Evolutionary conservation across 1,140 invertebrate genomes (phyloP), one percentile per base, ranked within the genome.

Genomic region (Calosoma granatense): DNA sequence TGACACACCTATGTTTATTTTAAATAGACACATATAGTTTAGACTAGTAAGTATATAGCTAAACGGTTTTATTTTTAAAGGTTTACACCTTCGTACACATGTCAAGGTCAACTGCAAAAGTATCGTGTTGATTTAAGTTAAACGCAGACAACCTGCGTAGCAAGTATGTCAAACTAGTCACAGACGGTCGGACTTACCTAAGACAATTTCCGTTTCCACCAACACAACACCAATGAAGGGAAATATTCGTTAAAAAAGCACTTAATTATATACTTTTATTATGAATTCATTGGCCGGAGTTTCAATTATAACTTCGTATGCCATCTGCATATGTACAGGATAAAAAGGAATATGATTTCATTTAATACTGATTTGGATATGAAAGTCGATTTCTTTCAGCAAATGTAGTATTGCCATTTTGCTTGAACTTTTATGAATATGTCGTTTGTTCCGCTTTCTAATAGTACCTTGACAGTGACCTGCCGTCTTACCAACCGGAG

Each of bases 381-480:
- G 41, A 17, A 9, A 47, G 41, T 47, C 17, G 17, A 47, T 47
- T 47, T 47, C 17, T 47, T 36, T 36, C n/a, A 36, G 26, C 26
- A 14, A 4, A 30, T 6, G 4, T 30, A 6, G 14, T 6, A 30
- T 6, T 30, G 41, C 3, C 41, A 47, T 6, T 12, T 47, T 9
- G 3, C 3, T 47, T 11, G 6, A 6, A 47, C 15, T 47, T 17
- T 12, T 12, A 47, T 47, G 6, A 11, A 4, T 47, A 47, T 47
- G 6, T 9, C 9, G 9, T 47, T 4, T 17, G 41, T 11, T 47
- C 41, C 41, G 41, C 41, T 47, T 47, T 47, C 41, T 47, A 47
- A 47, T 47, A 30, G 26, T 30, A 47, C 41, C 41, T 47, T 47
- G 41, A 47, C 41, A 47, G 41, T 47, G 41, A 47, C 41, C 41